A percentile compares a stretch with the other conserved stretches of the same genome.
Evolutionary conservation across 2,888 invertebrate species (phyloP).

Genomic region (Cheilosia soror): DNA sequence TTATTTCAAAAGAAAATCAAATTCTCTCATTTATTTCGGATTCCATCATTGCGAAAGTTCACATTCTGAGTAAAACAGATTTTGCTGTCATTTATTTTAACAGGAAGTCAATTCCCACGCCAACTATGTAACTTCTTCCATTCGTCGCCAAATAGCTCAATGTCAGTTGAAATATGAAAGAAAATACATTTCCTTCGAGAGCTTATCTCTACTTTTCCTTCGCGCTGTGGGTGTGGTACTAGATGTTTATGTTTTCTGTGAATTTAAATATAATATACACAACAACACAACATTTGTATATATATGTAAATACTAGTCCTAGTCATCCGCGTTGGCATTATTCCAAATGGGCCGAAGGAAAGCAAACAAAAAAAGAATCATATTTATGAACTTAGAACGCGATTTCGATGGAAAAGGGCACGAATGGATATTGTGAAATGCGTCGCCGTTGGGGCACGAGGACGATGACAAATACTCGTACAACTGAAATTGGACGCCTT

Average conservation of each 20-base stretch:
- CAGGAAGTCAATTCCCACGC: not conserved
- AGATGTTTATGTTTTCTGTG: not conserved
- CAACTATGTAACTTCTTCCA: not conserved
- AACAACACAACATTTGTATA: not conserved
- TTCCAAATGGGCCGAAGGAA: constrained; percentile 32
- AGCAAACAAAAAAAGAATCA: not conserved
- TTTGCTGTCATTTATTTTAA: not conserved
- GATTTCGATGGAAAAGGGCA: constrained; percentile 7
- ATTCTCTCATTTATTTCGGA: too few relatives aligned
- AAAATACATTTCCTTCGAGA: not conserved
- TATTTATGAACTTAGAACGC: not conserved
- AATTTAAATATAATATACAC: not conserved
- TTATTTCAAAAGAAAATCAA: too few relatives aligned
- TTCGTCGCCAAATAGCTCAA: not conserved
- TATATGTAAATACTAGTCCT: not conserved
- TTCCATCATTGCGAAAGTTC: too few relatives aligned
- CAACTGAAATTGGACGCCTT: not conserved
- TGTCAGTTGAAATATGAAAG: not conserved
- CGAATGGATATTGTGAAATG: constrained; percentile 1
- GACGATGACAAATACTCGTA: not conserved
- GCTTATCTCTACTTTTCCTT: not conserved
- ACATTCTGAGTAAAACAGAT: too few relatives aligned
- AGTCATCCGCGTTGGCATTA: constrained; percentile 30
- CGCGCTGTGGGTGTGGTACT: not conserved
- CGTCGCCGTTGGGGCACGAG: not conserved